These are phyloP conservation scores for Rotaria magnacalcarata DNA, from an alignment of 2,888 invertebrate species.

Conservation along the genomic window DNA sequence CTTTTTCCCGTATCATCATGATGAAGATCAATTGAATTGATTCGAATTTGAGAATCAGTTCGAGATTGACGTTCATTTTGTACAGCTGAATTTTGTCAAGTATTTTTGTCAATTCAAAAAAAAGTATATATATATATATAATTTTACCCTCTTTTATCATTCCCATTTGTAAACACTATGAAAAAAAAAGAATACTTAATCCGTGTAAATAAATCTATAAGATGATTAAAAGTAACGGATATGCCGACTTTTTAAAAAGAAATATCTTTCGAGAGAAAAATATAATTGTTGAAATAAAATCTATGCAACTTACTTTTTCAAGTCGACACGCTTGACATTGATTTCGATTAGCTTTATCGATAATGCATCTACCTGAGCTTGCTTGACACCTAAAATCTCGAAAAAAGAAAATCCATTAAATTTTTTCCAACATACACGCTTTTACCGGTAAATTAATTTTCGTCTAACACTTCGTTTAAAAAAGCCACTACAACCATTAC, in stretches of 20 bases:
- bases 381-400: constrained; percentile 84
- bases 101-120: too few relatives aligned
- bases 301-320: constrained; percentile 67
- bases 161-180: constrained; percentile 82
- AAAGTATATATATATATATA: not conserved
- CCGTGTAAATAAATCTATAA: too few relatives aligned
- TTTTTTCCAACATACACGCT: too few relatives aligned
- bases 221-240: too few relatives aligned
- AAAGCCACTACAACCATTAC: constrained; percentile 98
- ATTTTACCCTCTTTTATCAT: constrained; percentile 98
- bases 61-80: constrained; percentile 99
- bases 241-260: too few relatives aligned
- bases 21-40: constrained; percentile 35
- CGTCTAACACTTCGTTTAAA: constrained; percentile 92
- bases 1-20: constrained; percentile 25
- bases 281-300: not conserved
- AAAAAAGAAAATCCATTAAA: not conserved
- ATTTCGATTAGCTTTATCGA: constrained; percentile 96
- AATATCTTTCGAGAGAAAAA: not conserved
- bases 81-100: constrained; percentile 70
- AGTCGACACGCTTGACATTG: constrained; percentile 97
- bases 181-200: too few relatives aligned
- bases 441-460: constrained; percentile 88
- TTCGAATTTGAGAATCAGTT: constrained; percentile 67
- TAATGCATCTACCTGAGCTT: constrained; percentile 89